Percentiles rank a stretch among this genome's conserved stretches.
Evolutionary conservation across 1,140 invertebrate species (phyloP).

Genomic region (Monomorium pharaonis): DNA sequence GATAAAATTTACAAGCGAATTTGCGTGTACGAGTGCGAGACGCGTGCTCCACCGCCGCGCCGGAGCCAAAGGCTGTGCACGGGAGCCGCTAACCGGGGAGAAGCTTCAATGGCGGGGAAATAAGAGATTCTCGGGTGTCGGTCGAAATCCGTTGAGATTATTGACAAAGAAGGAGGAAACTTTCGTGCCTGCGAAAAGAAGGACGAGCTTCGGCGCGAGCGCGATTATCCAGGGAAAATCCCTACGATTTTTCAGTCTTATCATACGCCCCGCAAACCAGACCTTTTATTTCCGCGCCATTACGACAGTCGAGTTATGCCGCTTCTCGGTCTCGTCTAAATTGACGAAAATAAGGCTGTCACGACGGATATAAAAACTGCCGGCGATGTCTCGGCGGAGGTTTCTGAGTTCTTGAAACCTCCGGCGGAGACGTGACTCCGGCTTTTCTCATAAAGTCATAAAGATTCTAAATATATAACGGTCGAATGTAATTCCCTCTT

Average conservation of each 20-base stretch:
- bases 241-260: constrained; percentile 38
- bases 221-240: constrained; percentile 36
- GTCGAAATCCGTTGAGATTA: constrained; percentile 47
- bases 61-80: too few relatives aligned
- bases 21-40: constrained; percentile 27
- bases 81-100: constrained; percentile 15
- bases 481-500: background rate
- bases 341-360: constrained; percentile 34
- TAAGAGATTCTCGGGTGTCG: constrained; percentile 46
- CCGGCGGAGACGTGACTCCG: background rate
- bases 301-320: constrained; percentile 43
- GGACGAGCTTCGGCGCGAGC: constrained; percentile 18
- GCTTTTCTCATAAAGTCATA: background rate
- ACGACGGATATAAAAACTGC: background rate
- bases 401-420: background rate
- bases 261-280: constrained; percentile 10
- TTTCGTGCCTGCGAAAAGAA: constrained; percentile 15
- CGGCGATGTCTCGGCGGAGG: background rate
- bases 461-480: constrained; percentile 11
- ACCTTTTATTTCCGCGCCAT: constrained; percentile 39
- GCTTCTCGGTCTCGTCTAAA: constrained; percentile 29
- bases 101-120: constrained; percentile 40
- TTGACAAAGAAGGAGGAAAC: constrained; percentile 45
- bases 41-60: too few relatives aligned
- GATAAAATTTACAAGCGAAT: constrained; percentile 45